Evolutionary conservation across 2,113 vertebrate genomes (phyloP).

Genomic region (Chiloscyllium plagiosum): DNA sequence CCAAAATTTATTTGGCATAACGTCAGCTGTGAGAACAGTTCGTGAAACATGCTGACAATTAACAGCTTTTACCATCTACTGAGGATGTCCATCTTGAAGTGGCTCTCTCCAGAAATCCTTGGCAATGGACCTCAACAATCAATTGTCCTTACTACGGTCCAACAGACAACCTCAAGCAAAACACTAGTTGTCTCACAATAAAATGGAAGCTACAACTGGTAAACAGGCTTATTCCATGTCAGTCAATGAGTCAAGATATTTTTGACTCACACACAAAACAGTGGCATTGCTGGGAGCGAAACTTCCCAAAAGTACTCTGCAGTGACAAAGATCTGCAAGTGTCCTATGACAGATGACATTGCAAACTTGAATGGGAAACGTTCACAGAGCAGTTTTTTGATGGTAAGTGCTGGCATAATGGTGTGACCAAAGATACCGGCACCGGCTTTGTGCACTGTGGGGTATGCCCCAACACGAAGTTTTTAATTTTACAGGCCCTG

Average conservation of each 20-base stretch:
- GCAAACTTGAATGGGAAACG: not conserved
- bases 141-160: no score
- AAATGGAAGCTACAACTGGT: not conserved
- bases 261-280: not conserved
- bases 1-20: not conserved
- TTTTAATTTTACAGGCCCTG: not conserved
- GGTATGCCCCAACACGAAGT: no score
- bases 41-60: not conserved
- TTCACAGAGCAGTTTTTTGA: not conserved
- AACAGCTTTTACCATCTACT: not conserved
- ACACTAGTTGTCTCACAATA: not conserved
- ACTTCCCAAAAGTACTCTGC: not conserved
- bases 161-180: not conserved
- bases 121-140: not conserved
- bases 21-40: not conserved
- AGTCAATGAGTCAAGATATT: not conserved
- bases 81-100: not conserved
- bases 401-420: not conserved
- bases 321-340: not conserved
- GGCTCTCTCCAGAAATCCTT: not conserved
- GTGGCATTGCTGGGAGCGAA: not conserved
- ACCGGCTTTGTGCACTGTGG: not conserved
- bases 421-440: not conserved
- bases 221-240: not conserved
- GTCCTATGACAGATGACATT: not conserved